Evolutionary conservation across 2,888 invertebrate genomes (phyloP).

Genomic region (Leucania comma): DNA sequence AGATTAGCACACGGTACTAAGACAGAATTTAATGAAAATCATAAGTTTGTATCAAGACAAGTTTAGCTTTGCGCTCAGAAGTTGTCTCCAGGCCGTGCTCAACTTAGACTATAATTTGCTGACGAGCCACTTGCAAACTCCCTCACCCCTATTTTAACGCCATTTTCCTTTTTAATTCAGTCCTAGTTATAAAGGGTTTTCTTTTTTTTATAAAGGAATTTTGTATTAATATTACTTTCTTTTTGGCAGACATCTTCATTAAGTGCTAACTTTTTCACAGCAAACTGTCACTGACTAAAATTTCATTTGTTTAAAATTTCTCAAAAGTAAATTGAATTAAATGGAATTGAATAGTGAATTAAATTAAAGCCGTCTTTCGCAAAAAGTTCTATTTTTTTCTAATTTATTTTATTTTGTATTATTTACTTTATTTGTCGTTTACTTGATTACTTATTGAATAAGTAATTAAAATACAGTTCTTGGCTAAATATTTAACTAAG

Average conservation of each 20-base stretch:
- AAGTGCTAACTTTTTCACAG: not conserved
- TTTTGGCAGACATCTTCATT: constrained; percentile 31
- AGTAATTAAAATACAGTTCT: not conserved
- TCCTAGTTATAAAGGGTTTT: constrained; percentile 49
- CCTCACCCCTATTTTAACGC: constrained; percentile 71
- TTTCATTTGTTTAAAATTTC: not conserved
- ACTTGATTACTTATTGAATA: too few relatives aligned
- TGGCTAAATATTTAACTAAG: not conserved
- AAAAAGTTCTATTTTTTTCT: too few relatives aligned
- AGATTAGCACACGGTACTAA: constrained; percentile 55
- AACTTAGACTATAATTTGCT: constrained; percentile 84
- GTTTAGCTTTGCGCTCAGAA: constrained; percentile 77
- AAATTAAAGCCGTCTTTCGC: too few relatives aligned
- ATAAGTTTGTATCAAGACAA: constrained; percentile 83
- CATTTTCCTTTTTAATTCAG: constrained; percentile 68
- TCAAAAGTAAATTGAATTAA: not conserved
- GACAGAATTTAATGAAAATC: constrained; percentile 83
- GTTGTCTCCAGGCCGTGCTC: constrained; percentile 78
- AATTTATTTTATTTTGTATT: too few relatives aligned
- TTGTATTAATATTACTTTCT: constrained; percentile 34
- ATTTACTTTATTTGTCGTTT: too few relatives aligned
- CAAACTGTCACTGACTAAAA: too few relatives aligned
- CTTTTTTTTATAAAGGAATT: constrained; percentile 20
- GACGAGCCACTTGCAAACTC: constrained; percentile 83
- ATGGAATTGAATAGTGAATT: too few relatives aligned